These are phyloP conservation scores for Hozukius guyotensis DNA, from an alignment of 2,797 vertebrate genomes.

Conservation along the genomic window DNA sequence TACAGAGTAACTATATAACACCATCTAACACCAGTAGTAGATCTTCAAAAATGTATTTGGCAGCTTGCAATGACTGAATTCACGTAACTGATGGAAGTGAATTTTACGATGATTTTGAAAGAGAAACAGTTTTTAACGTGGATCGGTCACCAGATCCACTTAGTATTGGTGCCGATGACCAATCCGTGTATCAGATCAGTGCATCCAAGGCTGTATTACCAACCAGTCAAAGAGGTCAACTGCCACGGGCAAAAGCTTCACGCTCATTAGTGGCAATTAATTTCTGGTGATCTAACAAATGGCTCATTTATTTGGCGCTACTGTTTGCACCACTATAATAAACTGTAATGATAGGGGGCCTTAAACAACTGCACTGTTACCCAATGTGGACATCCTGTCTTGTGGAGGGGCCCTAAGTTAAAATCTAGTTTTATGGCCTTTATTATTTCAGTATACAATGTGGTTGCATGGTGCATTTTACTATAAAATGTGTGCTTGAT, in stretches of 20 bases:
- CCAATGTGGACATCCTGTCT: background rate
- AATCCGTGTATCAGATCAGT: background rate
- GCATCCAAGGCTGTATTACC: background rate
- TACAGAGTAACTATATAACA: background rate
- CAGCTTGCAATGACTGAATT: background rate
- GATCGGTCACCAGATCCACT: background rate
- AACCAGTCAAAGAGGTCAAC: background rate
- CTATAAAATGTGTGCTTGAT: background rate
- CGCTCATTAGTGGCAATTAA: background rate
- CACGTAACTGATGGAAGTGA: background rate
- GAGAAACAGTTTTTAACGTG: background rate
- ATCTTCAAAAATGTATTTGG: background rate
- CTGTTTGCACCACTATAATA: background rate
- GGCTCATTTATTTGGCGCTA: background rate
- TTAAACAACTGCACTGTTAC: background rate
- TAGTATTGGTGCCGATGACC: background rate
- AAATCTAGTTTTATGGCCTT: background rate
- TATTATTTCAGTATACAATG: background rate
- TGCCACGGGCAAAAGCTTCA: background rate
- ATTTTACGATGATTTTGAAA: background rate
- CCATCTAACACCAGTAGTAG: background rate
- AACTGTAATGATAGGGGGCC: background rate
- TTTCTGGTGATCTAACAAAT: background rate
- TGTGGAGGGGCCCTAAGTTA: background rate
- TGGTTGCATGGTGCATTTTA: background rate